Base-by-base conservation (phyloP, 2,888 invertebrate species). In the Caenorhabditis macrosperma region DNA sequence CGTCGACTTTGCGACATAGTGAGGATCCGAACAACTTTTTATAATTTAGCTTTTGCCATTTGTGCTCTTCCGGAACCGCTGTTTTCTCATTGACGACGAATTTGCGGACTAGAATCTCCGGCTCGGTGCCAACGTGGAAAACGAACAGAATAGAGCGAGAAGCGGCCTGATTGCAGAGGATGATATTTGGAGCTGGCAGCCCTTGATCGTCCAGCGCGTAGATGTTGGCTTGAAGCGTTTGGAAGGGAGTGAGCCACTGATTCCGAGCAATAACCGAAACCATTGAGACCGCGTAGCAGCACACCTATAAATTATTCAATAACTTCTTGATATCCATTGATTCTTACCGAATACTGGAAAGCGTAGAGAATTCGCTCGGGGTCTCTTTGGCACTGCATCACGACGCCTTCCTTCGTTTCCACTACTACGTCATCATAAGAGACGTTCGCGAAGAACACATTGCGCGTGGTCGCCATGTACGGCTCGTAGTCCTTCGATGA, bases 1-100 rank as follows among this genome's bases (percentile, higher is more conserved):
- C 69, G 52, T 89, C 89, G 46, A 89, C 60, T 74, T 89, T 89
- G 55, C 81, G 80, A 72, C 88, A 82, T 38, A 89, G 68, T 12
- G 88, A 79, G 1, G 67, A 33, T 28, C 89, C 89, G 5, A 85
- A 84, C 9, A 89, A 38, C 28, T 83, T 75, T 9, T 76, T 48
- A 74, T 82, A 86, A 60, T 86, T 78, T 55, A 89, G 38, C 38
- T 57, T 72, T 41, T 46, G 48, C 81, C 81, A 81, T 20, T 54
- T 33, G 28, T 75, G 67, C 24, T 72, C 81, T 46, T 77, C 63
- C 0, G 60, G 61, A 12, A 35, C 35, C 15, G 26, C 24, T 5
- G 67, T 71, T 48, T 35, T 24, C 9, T 80, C 79, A 26, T 80
- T 78, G 7, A 69, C 68, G 5, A 79, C 38, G 35, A 78, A 75